phyloP scores from a whole-genome alignment of 2,113 vertebrate genomes.

The Nansenia antarctica region DNA sequence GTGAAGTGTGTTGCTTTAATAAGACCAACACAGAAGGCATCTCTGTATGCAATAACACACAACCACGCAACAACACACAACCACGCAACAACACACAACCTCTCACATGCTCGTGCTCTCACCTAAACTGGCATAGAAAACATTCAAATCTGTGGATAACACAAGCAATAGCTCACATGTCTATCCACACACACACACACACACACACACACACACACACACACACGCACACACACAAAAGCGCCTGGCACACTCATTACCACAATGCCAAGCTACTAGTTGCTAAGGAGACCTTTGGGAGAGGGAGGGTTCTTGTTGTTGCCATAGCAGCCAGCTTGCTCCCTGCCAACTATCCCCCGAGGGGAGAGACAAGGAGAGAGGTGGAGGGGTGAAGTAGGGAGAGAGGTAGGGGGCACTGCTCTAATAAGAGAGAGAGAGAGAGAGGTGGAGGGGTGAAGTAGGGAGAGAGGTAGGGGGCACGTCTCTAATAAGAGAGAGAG shows the following conservation, averaged over 20 bases:
- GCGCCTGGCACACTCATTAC: constrained; percentile 79
- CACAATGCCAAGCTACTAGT: constrained; percentile 82
- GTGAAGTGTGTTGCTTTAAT: not conserved
- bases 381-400: constrained; percentile 66
- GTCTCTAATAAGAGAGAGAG: not conserved
- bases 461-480: constrained; percentile 42
- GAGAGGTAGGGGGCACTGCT: constrained; percentile 67
- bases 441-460: constrained; percentile 28
- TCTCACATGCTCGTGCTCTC: constrained; percentile 55
- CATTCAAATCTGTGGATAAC: constrained; percentile 53
- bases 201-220: constrained; percentile 19
- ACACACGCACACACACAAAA: constrained; percentile 61
- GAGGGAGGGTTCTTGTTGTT: constrained; percentile 81
- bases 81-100: constrained; percentile 24
- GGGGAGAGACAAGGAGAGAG: constrained; percentile 66
- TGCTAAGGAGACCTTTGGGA: constrained; percentile 85
- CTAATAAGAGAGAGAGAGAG: constrained; percentile 58
- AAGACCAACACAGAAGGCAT: constrained; percentile 30
- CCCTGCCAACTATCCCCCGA: constrained; percentile 77
- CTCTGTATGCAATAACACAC: constrained; percentile 42
- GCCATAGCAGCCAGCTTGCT: constrained; percentile 80
- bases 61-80: constrained; percentile 24
- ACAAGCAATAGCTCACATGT: constrained; percentile 47
- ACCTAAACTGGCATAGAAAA: constrained; percentile 50
- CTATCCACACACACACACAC: constrained; percentile 6